These are phyloP conservation scores for Rhinophrynus dorsalis DNA, from an alignment of 2,797 vertebrate species.

Conservation along the genomic window DNA sequence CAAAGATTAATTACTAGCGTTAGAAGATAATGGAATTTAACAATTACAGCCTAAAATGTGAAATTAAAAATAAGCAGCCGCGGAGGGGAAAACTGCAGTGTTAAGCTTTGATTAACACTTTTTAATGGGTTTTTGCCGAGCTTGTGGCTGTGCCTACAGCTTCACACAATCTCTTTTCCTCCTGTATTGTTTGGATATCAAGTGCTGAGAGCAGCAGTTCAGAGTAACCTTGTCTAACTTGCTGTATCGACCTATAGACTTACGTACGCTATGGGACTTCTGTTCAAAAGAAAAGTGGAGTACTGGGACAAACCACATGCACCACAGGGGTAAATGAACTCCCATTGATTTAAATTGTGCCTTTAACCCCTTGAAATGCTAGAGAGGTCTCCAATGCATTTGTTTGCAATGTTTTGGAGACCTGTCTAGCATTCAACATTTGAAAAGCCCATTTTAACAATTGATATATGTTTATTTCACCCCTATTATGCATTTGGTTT, in stretches of 20 bases:
- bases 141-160: constrained; percentile 22
- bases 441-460: too few relatives aligned
- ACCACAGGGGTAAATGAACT: too few relatives aligned
- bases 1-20: constrained; percentile 48
- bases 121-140: constrained; percentile 42
- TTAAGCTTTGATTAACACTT: constrained; percentile 49
- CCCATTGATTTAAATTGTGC: too few relatives aligned
- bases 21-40: constrained; percentile 51
- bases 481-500: too few relatives aligned
- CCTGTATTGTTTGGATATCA: not conserved
- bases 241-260: constrained; percentile 2
- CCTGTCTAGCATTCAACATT: too few relatives aligned
- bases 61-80: constrained; percentile 48
- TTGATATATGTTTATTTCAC: too few relatives aligned
- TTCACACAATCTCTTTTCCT: constrained; percentile 3
- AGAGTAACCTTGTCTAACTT: constrained; percentile 3
- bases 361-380: too few relatives aligned
- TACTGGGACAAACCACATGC: too few relatives aligned
- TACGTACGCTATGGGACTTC: not conserved
- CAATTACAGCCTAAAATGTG: constrained; percentile 45
- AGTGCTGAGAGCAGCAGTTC: not conserved
- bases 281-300: too few relatives aligned
- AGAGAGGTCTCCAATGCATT: too few relatives aligned
- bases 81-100: constrained; percentile 36
- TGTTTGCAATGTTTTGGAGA: too few relatives aligned